Base-by-base conservation (phyloP, 2,888 invertebrate species). In the Eristalis arbustorum region DNA sequence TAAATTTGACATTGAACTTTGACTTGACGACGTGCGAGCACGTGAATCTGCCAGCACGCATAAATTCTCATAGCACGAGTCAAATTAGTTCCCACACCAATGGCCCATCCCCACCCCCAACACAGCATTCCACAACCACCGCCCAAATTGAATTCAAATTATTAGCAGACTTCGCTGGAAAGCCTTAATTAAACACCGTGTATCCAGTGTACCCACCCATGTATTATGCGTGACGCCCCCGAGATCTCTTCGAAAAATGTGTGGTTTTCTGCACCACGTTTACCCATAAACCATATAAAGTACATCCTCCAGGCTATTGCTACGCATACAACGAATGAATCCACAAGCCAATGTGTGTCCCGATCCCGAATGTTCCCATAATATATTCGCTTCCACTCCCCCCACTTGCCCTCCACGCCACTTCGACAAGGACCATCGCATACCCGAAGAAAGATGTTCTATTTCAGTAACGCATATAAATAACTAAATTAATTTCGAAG, bases 381-480 rank as follows among this genome's bases (percentile, higher is more conserved):
- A 84, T 80, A 68, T 80, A 84, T 84, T 75, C 72, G 18, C 49
- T 18, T n/a, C 18, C 14, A 8, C 14, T 49, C 18, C 8, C 18
- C 49, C 59, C 40, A n/a, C 42, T 22, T 4, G 6, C 18, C 8
- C 11, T 28, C 13, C 28, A 18, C 14, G 14, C 28, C 5, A 31
- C 22, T 18, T 34, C 25, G 25, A 37, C 8, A 22, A 59, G 34
- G 40, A 23, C 13, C 8, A 31, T 37, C 34, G 25, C 23, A 22
- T 59, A 31, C 49, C 31, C 28, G 14, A 78, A 62, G 82, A 62
- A 85, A 74, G 72, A 87, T 83, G 75, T 72, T 87, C 61, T 57
- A 62, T 72, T 82, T 87, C 82, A 61, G 87, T 74, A 79, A 67
- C 83, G 87, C 87, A 87, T 87, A 87, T 83, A 87, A 87, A 87